phyloP scores from a whole-genome alignment of 2,113 vertebrate species.

The Polypterus senegalus region DNA sequence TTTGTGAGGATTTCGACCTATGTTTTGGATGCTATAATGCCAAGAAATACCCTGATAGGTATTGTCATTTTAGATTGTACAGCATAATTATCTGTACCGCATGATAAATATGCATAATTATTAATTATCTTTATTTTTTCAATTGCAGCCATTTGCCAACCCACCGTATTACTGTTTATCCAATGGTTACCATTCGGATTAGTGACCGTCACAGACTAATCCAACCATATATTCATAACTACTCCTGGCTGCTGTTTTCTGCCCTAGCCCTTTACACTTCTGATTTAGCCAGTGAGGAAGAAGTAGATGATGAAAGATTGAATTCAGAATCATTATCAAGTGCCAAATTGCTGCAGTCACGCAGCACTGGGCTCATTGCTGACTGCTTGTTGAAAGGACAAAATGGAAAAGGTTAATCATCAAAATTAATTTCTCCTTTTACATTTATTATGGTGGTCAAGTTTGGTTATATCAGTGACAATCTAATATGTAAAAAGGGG shows the following conservation, averaged over 20 bases:
- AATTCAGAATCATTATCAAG: conserved; percentile 31
- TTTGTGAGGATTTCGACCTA: conserved; percentile 92
- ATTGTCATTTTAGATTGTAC: conserved; percentile 7
- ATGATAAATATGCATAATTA: background rate
- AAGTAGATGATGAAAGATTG: conserved; percentile 49
- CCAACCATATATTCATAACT: conserved; percentile 93
- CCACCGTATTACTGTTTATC: conserved; percentile 82
- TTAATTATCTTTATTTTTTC: conserved; percentile 8
- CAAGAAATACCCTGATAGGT: conserved; percentile 91
- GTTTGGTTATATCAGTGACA: too few species aligned
- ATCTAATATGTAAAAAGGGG: too few species aligned
- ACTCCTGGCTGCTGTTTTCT: conserved; percentile 88
- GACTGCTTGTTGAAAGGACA: conserved; percentile 85
- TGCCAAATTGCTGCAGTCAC: conserved; percentile 57
- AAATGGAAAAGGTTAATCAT: conserved; percentile 68
- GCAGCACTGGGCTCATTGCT: conserved; percentile 77
- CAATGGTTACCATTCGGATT: conserved; percentile 86
- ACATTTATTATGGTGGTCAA: too few species aligned
- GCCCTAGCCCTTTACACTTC: conserved; percentile 81
- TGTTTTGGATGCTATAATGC: conserved; percentile 90
- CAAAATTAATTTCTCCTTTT: too few species aligned
- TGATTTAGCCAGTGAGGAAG: conserved; percentile 60
- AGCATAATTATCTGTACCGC: background rate
- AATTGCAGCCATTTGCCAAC: conserved; percentile 76
- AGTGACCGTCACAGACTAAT: conserved; percentile 85